Base-by-base conservation (phyloP, 2,888 invertebrate genomes). In the Fragum fragum region DNA sequence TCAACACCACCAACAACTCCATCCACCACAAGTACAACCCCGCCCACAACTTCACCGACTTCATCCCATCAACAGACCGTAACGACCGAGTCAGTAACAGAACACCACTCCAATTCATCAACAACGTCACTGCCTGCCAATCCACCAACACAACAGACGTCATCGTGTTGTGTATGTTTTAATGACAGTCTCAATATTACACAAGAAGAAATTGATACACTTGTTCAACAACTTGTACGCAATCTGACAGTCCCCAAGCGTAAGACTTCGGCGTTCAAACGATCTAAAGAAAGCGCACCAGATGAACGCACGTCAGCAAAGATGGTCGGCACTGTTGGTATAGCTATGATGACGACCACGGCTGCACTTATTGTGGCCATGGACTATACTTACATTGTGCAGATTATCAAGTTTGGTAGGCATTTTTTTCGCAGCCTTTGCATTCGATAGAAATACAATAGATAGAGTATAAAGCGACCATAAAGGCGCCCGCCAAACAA, bases 351-450 rank as follows among this genome's bases (percentile, higher is more conserved):
- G 78, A 52, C 47, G 18, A 14, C 39, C 18, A 66, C 32, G n/a
- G 52, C 47, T 42, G 59, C 21, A 21, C 7, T 61, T 26, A 55
- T 78, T 16, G 32, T 78, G 9, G 57, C 53, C 1, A 78, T 78
- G 78, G 78, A 78, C 21, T 32, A 29, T n/a, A 59, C n/a, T 32
- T 55, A 73, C 47, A 78, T 78, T n/a, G 32, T 78, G 21, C 57
- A 21, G 21, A 57, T 66, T 16, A 29, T 36, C 18, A 55, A 73
- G 26, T 73, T 73, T 39, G 42, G 55, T n/a, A 78, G 68, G 59
- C 55, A 52, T 53, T 5, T 52, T 16, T n/a, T 70, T 42, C n/a
- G 16, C 7, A n/a, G 29, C 32, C 0, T 32, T n/a, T n/a, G n/a
- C n/a, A n/a, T n/a, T n/a, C n/a, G n/a, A n/a, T n/a, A n/a, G n/a